phyloP scores from a whole-genome alignment of 2,113 vertebrate species.

The Alligator mississippiensis region DNA sequence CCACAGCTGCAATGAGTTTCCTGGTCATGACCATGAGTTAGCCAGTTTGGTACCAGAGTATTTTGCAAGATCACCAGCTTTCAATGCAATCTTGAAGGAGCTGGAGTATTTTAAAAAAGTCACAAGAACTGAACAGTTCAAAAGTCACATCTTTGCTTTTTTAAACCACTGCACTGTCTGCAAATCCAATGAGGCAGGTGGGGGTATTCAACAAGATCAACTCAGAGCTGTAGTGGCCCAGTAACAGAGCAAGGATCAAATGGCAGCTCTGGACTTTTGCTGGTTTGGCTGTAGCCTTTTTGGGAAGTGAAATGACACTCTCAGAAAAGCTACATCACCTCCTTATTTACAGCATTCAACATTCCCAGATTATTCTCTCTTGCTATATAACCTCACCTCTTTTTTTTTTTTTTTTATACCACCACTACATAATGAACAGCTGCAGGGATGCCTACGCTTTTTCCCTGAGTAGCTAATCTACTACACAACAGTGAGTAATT shows the following conservation, averaged over 20 bases:
- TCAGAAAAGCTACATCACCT: neutral
- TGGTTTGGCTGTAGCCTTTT: neutral
- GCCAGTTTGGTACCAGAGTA: slow-evolving; percentile 3
- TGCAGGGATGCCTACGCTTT: neutral
- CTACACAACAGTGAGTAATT: neutral
- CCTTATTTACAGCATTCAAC: neutral
- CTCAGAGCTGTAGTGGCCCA: neutral
- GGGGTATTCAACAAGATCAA: neutral
- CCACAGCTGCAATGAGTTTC: slow-evolving; percentile 7
- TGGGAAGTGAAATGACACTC: neutral
- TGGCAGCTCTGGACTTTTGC: neutral
- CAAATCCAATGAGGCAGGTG: neutral
- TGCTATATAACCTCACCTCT: neutral
- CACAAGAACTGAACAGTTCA: neutral
- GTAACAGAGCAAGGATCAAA: neutral
- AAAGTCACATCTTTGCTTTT: slow-evolving; percentile 6
- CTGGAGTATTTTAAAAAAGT: slow-evolving; percentile 2
- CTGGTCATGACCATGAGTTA: slow-evolving; percentile 19
- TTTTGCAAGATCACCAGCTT: slow-evolving; percentile 19
- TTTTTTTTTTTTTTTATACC: neutral
- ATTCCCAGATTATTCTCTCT: neutral
- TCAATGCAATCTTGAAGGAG: slow-evolving; percentile 24
- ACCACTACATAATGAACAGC: neutral
- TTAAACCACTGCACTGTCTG: neutral
- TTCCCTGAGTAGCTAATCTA: neutral